These are phyloP conservation scores for Apis mellifera DNA, from an alignment of 1,140 invertebrate species.

Conservation along the genomic window DNA sequence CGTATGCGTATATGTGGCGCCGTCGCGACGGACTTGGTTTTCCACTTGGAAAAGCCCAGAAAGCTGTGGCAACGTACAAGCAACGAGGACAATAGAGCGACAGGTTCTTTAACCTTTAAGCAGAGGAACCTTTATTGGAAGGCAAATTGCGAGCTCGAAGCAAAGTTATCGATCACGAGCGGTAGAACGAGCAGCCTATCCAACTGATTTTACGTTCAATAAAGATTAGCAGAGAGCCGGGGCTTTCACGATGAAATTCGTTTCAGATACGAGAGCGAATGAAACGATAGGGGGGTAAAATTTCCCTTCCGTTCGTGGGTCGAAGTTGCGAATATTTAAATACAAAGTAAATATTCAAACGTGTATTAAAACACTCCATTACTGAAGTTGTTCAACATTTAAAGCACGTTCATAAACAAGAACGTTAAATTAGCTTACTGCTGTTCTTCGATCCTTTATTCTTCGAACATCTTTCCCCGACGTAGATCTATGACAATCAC, in stretches of 20 bases:
- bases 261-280: neutral
- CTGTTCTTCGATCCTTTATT: too few species aligned
- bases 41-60: conserved; percentile 43
- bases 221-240: conserved; percentile 12
- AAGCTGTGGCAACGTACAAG: neutral
- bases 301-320: too few species aligned
- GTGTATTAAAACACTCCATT: too few species aligned
- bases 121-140: conserved; percentile 23
- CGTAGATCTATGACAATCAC: neutral
- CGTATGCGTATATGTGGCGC: neutral
- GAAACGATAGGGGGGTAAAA: neutral
- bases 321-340: too few species aligned
- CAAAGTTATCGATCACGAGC: conserved; percentile 27
- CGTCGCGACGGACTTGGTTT: conserved; percentile 33
- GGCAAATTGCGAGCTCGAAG: conserved; percentile 14
- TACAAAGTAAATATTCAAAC: too few species aligned
- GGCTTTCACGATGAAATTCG: neutral
- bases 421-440: too few species aligned
- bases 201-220: conserved; percentile 3
- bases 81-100: neutral
- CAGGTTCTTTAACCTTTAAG: conserved; percentile 38
- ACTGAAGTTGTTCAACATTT: too few species aligned
- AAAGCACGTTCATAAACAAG: too few species aligned
- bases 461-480: too few species aligned
- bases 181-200: neutral